Conservation (phyloP, 2,888 invertebrate genomes). For the Phortica magna region DNA sequence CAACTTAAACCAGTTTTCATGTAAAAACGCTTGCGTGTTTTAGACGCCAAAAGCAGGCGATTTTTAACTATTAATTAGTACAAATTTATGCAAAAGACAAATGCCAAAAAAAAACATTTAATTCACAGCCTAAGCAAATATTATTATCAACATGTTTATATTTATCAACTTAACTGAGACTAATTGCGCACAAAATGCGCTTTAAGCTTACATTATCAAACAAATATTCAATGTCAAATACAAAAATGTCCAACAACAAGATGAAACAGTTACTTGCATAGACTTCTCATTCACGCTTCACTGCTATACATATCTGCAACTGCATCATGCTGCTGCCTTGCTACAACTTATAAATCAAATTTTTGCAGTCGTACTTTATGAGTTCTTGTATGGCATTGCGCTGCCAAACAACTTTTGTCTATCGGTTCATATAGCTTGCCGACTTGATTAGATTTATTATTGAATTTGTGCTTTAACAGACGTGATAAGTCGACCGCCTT, state of each 20-base stretch:
- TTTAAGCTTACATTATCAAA: neutral
- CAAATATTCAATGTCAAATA: neutral
- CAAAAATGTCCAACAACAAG: neutral
- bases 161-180: conserved; percentile 29
- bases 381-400: conserved; percentile 1
- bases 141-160: neutral
- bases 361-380: neutral
- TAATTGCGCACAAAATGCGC: conserved; percentile 62
- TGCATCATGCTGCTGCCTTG: neutral
- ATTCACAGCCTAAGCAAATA: neutral
- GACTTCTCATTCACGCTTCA: too few species aligned
- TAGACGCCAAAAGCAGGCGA: neutral
- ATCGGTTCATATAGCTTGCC: neutral
- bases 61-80: conserved; percentile 16
- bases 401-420: conserved; percentile 18
- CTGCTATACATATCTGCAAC: neutral
- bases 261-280: neutral
- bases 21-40: neutral
- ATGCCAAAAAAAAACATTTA: neutral
- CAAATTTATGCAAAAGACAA: conserved; percentile 10
- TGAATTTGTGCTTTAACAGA: neutral
- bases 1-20: too few species aligned
- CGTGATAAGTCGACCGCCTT: conserved; percentile 58
- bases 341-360: conserved; percentile 1
- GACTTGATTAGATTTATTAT: conserved; percentile 21